Evolutionary conservation across 2,113 vertebrate species (phyloP).

Genomic region (Lucifuga dentata): DNA sequence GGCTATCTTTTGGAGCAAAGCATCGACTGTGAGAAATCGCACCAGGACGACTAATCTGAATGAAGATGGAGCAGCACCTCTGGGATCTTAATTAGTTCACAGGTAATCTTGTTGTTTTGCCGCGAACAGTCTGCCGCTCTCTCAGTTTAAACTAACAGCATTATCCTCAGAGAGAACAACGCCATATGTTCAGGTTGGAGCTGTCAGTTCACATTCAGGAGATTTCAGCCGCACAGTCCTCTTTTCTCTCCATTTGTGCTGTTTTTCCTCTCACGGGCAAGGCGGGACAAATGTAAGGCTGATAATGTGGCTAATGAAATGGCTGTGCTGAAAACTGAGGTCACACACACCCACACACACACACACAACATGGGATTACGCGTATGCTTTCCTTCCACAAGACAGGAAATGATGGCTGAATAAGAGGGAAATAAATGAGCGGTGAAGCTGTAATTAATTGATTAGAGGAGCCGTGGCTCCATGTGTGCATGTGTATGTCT

Average conservation of each 20-base stretch:
- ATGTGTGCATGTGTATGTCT: slow-evolving; percentile 8
- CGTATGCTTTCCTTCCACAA: slow-evolving; percentile 34
- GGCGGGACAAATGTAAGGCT: slow-evolving; percentile 59
- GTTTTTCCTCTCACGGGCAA: slow-evolving; percentile 19
- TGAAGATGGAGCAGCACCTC: slow-evolving; percentile 64
- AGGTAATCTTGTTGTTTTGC: slow-evolving; percentile 61
- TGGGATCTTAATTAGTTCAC: slow-evolving; percentile 64
- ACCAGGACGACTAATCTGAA: slow-evolving; percentile 60
- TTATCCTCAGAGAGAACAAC: slow-evolving; percentile 49
- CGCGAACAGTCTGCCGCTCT: slow-evolving; percentile 41
- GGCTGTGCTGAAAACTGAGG: slow-evolving; percentile 16
- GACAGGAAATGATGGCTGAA: slow-evolving; percentile 42
- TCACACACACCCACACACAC: slow-evolving; percentile 33
- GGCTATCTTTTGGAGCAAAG: slow-evolving; percentile 41
- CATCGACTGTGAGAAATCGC: slow-evolving; percentile 43
- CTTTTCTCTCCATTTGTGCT: slow-evolving; percentile 57
- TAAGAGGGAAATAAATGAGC: slow-evolving; percentile 49
- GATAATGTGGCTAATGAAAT: slow-evolving; percentile 65
- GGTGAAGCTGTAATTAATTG: slow-evolving; percentile 58
- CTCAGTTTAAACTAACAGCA: slow-evolving; percentile 58
- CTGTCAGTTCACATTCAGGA: slow-evolving; percentile 59
- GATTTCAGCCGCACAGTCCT: slow-evolving; percentile 34
- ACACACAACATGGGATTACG: slow-evolving; percentile 34
- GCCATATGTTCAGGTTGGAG: slow-evolving; percentile 65
- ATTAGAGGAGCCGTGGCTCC: slow-evolving; percentile 34